phyloP scores from a whole-genome alignment of 2,113 vertebrate species.

The Ciconia stormi region DNA sequence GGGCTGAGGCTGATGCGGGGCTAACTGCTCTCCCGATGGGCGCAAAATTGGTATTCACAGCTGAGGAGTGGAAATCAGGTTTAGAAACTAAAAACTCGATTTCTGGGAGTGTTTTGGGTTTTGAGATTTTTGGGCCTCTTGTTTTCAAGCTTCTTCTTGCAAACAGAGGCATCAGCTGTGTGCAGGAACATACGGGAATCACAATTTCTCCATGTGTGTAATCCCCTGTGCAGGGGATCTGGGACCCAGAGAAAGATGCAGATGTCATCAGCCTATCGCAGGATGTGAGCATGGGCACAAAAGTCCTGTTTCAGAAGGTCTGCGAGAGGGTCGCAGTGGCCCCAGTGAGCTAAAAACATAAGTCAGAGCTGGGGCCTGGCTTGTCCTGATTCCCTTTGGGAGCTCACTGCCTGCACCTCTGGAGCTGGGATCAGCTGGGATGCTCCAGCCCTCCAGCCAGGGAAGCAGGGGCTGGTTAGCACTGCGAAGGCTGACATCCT shows the following conservation, averaged over 20 bases:
- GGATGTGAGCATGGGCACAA: neutral
- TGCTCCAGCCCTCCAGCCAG: neutral
- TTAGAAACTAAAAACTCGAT: neutral
- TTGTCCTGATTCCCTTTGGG: neutral
- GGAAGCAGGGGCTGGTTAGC: neutral
- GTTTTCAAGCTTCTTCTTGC: neutral
- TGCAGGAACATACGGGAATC: neutral
- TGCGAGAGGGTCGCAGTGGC: neutral
- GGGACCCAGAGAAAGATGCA: neutral
- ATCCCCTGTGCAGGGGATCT: neutral
- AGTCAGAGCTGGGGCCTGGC: neutral
- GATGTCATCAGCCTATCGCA: neutral
- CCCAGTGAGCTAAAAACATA: neutral
- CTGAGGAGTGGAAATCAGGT: neutral
- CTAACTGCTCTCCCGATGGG: neutral
- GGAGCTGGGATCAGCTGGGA: neutral
- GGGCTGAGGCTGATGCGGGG: neutral
- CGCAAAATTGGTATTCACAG: accelerated
- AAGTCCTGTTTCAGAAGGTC: neutral
- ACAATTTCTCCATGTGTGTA: neutral
- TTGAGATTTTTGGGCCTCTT: neutral
- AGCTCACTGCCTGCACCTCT: neutral
- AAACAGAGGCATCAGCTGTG: neutral
- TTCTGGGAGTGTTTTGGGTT: neutral
- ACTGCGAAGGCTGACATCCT: neutral